A percentile compares a stretch with the other conserved stretches of the same genome.
Evolutionary conservation across 2,113 vertebrate genomes (phyloP).

Genomic region (Mormoops blainvillei): DNA sequence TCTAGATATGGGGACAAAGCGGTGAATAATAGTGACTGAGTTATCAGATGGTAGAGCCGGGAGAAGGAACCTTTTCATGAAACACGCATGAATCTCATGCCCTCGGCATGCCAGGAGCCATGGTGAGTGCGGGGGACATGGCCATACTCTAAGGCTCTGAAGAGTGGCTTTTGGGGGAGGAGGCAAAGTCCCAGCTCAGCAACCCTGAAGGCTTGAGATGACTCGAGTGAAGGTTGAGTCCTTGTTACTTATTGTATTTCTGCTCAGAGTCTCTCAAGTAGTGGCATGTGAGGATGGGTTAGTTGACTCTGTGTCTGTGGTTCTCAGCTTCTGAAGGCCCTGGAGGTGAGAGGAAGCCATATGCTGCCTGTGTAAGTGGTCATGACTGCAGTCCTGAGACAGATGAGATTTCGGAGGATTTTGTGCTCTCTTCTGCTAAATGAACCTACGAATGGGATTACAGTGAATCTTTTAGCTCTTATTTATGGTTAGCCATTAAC

Average conservation of each 20-base stretch:
- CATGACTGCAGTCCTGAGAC: background rate
- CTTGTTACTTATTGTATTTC: background rate
- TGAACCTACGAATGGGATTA: slow-evolving; percentile 4
- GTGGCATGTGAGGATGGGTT: background rate
- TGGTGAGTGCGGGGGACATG: background rate
- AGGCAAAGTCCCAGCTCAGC: background rate
- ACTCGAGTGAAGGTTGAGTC: background rate
- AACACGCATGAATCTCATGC: rapidly evolving
- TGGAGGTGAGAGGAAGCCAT: background rate
- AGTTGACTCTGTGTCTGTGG: background rate
- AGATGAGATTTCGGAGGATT: background rate
- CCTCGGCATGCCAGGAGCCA: background rate
- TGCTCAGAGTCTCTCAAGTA: background rate
- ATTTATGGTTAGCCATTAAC: slow-evolving; percentile 38
- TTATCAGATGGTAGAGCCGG: background rate
- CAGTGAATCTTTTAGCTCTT: slow-evolving; percentile 50
- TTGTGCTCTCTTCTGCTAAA: background rate
- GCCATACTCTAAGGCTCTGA: background rate
- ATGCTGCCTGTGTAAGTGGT: background rate
- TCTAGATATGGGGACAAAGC: background rate
- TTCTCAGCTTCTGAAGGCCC: background rate
- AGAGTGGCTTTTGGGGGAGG: background rate
- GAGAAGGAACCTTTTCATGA: background rate
- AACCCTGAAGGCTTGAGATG: background rate
- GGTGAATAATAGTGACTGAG: background rate